Evolutionary conservation across 2,888 invertebrate genomes (phyloP).

Genomic region (Drosophila affinis): DNA sequence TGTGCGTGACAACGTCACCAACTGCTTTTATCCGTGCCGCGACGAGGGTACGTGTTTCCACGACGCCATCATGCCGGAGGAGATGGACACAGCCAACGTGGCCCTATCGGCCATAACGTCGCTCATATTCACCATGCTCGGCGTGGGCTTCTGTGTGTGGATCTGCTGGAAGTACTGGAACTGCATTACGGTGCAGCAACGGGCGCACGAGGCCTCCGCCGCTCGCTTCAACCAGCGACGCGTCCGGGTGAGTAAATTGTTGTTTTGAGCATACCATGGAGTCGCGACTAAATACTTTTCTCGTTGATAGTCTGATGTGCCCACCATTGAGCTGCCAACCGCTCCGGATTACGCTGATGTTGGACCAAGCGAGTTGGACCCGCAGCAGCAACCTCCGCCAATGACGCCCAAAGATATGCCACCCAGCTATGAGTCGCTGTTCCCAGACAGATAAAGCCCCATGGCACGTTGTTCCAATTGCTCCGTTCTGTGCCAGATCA

Average conservation of each 20-base stretch:
- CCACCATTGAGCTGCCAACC: conserved; percentile 78
- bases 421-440: conserved; percentile 82
- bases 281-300: neutral
- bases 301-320: conserved; percentile 67
- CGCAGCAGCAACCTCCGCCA: conserved; percentile 60
- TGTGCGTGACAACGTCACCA: conserved; percentile 81
- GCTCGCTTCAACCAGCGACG: conserved; percentile 72
- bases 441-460: conserved; percentile 81
- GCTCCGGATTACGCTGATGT: conserved; percentile 58
- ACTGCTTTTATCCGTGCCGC: conserved; percentile 81
- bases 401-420: conserved; percentile 82
- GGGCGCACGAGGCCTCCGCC: conserved; percentile 81
- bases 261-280: neutral
- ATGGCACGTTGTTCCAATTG: neutral
- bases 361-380: conserved; percentile 49
- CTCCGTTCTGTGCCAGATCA: conserved; percentile 68
- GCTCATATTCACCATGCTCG: conserved; percentile 82
- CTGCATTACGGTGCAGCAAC: conserved; percentile 82
- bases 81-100: conserved; percentile 80
- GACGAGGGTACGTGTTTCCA: conserved; percentile 81
- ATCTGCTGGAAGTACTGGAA: conserved; percentile 84
- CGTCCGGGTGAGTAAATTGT: conserved; percentile 49
- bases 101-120: conserved; percentile 82
- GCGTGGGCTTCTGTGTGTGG: conserved; percentile 82
- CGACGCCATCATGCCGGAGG: conserved; percentile 73